These are phyloP conservation scores for Crocidura indochinensis DNA, from an alignment of 2,797 vertebrate species.

Conservation along the genomic window DNA sequence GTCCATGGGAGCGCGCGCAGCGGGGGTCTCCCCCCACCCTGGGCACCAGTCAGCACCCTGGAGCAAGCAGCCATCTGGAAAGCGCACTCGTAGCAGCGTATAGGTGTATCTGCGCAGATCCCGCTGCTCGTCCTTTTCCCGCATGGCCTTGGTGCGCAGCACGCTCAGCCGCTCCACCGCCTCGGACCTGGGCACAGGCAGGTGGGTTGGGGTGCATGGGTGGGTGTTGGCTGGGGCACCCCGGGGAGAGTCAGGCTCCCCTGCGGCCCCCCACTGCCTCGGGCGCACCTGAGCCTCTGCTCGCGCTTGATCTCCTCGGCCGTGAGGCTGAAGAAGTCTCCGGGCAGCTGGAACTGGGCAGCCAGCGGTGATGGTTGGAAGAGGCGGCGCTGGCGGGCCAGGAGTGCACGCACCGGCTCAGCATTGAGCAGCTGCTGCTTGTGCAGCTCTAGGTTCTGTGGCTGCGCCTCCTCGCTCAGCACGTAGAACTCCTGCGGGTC, in stretches of 20 bases:
- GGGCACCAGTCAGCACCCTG: slow-evolving; percentile 91
- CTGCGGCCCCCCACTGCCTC: too few species aligned
- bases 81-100: slow-evolving; percentile 94
- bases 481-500: slow-evolving; percentile 94
- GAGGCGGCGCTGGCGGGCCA: slow-evolving; percentile 93
- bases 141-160: slow-evolving; percentile 97
- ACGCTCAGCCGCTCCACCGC: slow-evolving; percentile 93
- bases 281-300: slow-evolving; percentile 92
- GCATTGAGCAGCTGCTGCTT: slow-evolving; percentile 93
- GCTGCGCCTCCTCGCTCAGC: slow-evolving; percentile 90
- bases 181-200: slow-evolving; percentile 91
- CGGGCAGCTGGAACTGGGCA: slow-evolving; percentile 94
- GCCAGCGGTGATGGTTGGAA: slow-evolving; percentile 93
- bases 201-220: too few species aligned
- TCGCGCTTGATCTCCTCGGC: slow-evolving; percentile 95
- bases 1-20: too few species aligned
- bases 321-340: slow-evolving; percentile 95
- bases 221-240: not conserved
- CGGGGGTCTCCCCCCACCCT: too few species aligned
- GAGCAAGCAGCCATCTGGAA: slow-evolving; percentile 95
- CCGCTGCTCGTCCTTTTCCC: slow-evolving; percentile 96
- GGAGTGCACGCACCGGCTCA: slow-evolving; percentile 93
- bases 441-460: slow-evolving; percentile 91
- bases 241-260: too few species aligned
- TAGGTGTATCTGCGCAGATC: slow-evolving; percentile 96